Evolutionary conservation across 2,888 invertebrate species (phyloP).

Genomic region (Apantesis nais): DNA sequence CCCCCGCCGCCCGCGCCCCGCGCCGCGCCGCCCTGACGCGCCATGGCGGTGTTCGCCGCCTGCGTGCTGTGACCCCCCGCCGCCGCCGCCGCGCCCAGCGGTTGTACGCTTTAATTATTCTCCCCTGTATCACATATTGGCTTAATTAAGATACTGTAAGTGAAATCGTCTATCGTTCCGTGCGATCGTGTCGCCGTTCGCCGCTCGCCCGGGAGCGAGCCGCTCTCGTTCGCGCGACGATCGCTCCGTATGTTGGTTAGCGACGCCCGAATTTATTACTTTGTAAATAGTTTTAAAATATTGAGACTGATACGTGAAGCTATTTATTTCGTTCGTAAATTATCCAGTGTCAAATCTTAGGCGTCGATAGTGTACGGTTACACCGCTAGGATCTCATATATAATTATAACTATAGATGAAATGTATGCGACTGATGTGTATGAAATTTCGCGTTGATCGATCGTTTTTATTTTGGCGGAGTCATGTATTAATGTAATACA

Average conservation of each 20-base stretch:
- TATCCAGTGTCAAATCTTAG: conserved; percentile 82
- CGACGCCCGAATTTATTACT: conserved; percentile 74
- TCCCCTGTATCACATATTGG: conserved; percentile 63
- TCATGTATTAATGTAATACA: conserved; percentile 46
- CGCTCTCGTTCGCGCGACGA: conserved; percentile 47
- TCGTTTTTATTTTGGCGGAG: conserved; percentile 37
- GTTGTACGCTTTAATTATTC: conserved; percentile 66
- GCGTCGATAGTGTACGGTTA: conserved; percentile 67
- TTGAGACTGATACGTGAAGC: conserved; percentile 84
- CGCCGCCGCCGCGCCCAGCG: conserved; percentile 43
- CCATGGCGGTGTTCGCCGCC: conserved; percentile 93
- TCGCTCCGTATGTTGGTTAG: conserved; percentile 59
- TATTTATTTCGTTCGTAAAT: conserved; percentile 83
- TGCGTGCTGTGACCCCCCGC: conserved; percentile 88
- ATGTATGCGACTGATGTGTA: conserved; percentile 47
- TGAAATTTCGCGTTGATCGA: conserved; percentile 47
- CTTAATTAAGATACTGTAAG: conserved; percentile 61
- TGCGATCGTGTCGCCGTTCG: conserved; percentile 40
- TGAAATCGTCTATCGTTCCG: conserved; percentile 72
- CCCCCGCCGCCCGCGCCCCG: conserved; percentile 83
- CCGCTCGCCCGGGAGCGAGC: neutral
- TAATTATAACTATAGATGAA: conserved; percentile 58
- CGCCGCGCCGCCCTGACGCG: conserved; percentile 87
- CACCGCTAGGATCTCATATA: conserved; percentile 73
- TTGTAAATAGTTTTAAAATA: conserved; percentile 82